Evolutionary conservation across 2,113 vertebrate species (phyloP).

Genomic region (Glaucomys volans): DNA sequence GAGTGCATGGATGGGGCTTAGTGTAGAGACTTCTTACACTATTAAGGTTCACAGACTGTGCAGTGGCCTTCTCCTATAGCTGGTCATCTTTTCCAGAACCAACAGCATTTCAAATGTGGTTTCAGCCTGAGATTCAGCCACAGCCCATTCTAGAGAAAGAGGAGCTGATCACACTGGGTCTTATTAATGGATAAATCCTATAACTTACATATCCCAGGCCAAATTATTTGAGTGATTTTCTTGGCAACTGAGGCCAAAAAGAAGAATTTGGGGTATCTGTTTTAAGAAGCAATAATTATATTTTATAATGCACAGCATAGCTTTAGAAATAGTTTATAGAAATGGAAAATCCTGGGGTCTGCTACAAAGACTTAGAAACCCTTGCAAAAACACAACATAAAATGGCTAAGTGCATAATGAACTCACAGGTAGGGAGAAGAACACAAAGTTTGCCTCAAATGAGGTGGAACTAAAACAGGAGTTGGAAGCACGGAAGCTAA

Average conservation of each 20-base stretch:
- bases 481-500: not conserved
- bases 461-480: not conserved
- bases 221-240: not conserved
- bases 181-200: not conserved
- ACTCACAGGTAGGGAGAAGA: not conserved
- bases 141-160: not conserved
- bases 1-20: not conserved
- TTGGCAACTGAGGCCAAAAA: not conserved
- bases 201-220: not conserved
- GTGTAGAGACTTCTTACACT: not conserved
- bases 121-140: not conserved
- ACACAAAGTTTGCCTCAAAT: not conserved
- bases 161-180: not conserved
- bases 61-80: not conserved
- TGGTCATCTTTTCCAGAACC: not conserved
- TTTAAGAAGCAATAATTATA: conserved; percentile 54
- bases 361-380: conserved; percentile 1
- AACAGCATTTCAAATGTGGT: not conserved
- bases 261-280: not conserved
- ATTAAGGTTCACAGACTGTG: not conserved
- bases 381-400: not conserved
- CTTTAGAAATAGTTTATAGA: conserved; percentile 58
- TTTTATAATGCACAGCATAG: not conserved
- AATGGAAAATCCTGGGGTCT: not conserved
- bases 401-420: not conserved